Evolutionary conservation across 2,113 vertebrate genomes (phyloP), one percentile per base, ranked within the genome.

Genomic region (Tichodroma muraria): DNA sequence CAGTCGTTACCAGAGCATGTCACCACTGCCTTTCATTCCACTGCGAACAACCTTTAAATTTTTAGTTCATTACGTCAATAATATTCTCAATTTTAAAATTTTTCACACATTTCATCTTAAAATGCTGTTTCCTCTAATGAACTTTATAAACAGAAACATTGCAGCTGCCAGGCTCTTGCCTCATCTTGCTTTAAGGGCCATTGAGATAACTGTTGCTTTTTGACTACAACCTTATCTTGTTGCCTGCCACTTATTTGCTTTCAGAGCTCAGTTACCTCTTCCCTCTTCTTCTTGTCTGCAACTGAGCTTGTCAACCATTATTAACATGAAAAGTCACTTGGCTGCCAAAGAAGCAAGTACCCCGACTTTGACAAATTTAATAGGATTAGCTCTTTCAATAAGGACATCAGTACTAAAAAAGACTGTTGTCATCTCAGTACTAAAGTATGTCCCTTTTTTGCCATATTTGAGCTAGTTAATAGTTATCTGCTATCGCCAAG

Each of bases 251-350:
- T 65, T 80, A 86, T 85, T 88, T 85, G 54, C 66, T 85, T 85
- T 82, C 64, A 50, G 53, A 73, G 71, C 33, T 59, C 72, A 65
- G 52, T 40, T 78, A 89, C 37, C 13, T 77, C 90, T 89, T 80
- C 33, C 28, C 47, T 75, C n/a, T 93, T 88, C 81, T 54, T 27
- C 83, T 78, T n/a, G 6, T 42, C 52, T 80, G 63, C 84, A 83
- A 10, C 66, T 80, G 56, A 80, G 66, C 71, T 82, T 80, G 76
- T 89, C 79, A 78, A 82, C 79, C 42, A 7, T 70, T 85, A 77
- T 70, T 88, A 83, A 89, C 85, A 52, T 60, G 54, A 88, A 82
- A n/a, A 96, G 79, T 95, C 91, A 78, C 31, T 54, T 70, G 81
- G 68, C 49, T 75, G 76, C 76, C 68, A 75, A 89, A 77, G 56